Evolutionary conservation across 1,140 invertebrate species (phyloP), one percentile per base, ranked within the genome.

Genomic region (Zaprionus nigranus): DNA sequence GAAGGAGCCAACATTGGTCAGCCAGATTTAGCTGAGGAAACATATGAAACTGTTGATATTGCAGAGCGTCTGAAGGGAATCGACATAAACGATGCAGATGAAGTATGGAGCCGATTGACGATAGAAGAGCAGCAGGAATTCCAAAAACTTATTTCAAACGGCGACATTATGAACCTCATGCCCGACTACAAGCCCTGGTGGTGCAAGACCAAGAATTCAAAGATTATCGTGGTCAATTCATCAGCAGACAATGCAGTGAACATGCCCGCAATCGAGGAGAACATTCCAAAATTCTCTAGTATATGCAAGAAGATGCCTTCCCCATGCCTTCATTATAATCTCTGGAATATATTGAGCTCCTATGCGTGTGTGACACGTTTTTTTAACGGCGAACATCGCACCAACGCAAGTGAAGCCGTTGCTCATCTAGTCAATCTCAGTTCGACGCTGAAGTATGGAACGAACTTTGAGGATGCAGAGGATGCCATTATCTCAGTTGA

Each of bases 121-220:
- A 81, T 93, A 49, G 94, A 94, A 76, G 96, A 97, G 81, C 94
- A 93, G 64, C 94, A 95, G 92, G 96, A 96, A 82, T 97, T 97
- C 93, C 94, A 96, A 85, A 93, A 95, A 28, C 76, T 96, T 1
- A 67, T 96, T 15, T 93, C 94, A 65, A 94, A 86, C 78, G 95
- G 95, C 7, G 95, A 96, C 79, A 93, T 95, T 13, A 93, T 94
- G 36, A 93, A 95, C 75, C 91, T 97, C 36, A 86, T 97, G 82
- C 95, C 96, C 0, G 82, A 93, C 7, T 97, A 95, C 94, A 92
- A 93, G 46, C 96, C 96, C 2, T 97, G 96, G 96, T 97, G 96
- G 96, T 90, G 79, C 12, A 79, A 87, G 76, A 28, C 92, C 76
- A 76, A 92, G 94, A 69, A 93, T 88, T 66, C 94, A 92, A 90